Evolutionary conservation across 2,113 vertebrate species (phyloP), one percentile per base, ranked within the genome.

Genomic region (Kobus ellipsiprymnus): DNA sequence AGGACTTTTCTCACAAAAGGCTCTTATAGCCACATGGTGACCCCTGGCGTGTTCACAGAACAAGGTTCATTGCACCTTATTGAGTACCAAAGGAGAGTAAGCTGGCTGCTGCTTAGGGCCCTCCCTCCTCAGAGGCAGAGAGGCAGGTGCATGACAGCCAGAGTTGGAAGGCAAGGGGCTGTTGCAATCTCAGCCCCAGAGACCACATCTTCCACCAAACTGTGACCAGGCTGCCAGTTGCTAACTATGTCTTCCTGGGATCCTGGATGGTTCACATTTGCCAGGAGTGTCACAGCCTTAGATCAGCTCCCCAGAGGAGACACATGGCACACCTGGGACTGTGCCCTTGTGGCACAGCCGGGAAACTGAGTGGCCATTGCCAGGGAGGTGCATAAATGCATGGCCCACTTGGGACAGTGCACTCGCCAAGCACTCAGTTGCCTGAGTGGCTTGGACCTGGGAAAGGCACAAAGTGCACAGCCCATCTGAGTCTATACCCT

Each of bases 311-410:
- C 60, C 30, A 33, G 30, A 64, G 30, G 60, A 64, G 60, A 64
- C 30, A 64, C 14, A 33, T 2, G 0, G 30, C 60, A 33, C 60
- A 64, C 14, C 60, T 33, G 60, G 60, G 30, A 64, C 14, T 33
- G 60, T 33, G 30, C 60, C 14, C 30, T 64, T 33, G 15, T 0
- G 1, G 14, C 60, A 64, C 30, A 33, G 14, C 30, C 0, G 3
- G 14, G 30, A 64, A 64, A 64, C 60, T 16, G 60, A 64, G 29
- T 64, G 30, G 30, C 60, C 60, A 64, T 16, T 64, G 27, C 60
- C 60, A 64, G 29, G 60, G 30, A 64, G 30, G 60, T 33, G 14
- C 60, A 33, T 64, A 33, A 64, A 64, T 64, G 60, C 30, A 64
- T 0, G 7, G 30, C 30, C 30, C 60, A 64, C 60, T 14, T 64